Evolutionary conservation across 2,797 vertebrate genomes (phyloP), one percentile per base, ranked within the genome.

Genomic region (Synaphobranchus kaupii): DNA sequence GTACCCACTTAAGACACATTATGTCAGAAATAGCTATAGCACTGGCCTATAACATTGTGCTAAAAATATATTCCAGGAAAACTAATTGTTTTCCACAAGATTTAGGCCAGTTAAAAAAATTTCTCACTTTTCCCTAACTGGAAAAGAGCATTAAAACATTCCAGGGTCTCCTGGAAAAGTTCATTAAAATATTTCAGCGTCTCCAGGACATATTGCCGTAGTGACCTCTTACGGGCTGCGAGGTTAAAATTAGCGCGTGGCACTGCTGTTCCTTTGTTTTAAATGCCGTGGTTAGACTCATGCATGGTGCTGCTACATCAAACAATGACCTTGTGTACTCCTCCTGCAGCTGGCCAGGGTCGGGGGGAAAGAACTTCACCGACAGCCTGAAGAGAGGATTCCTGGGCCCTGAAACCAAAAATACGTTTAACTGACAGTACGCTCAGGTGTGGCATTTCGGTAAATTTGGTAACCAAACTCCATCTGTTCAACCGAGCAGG

Each of bases 311-410:
- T 1, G 31, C 20, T 8, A 9, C 58, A 47, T 39, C 0, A 58
- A 39, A 25, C 17, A 68, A 20, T 90, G 89, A 99, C 99, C 98
- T 97, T 0, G 98, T 99, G 66, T 96, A 98, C 88, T 99, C 98
- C 89, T 99, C 99, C 89, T 99, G 98, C 89, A 99, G 92, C 91
- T 99, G 98, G 89, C 98, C 98, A 0, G 98, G 99, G 89, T 99
- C 99, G 3, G 99, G 98, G n/a, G 99, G 98, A 89, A 99, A 99
- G 90, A 99, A 99, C 91, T 99, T 99, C 0, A 99, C 99, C 0
- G 98, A 97, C 82, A 99, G 95, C 87, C 97, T 97, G 91, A 99
- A 96, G 47, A 97, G 88, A 0, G 96, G 92, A 83, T 97, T 98
- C 92, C 96, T 96, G 80, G 98, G 98, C 92, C 97, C 99, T 99